phyloP scores from a whole-genome alignment of 2,797 vertebrate species.

The Moxostoma hubbsi region DNA sequence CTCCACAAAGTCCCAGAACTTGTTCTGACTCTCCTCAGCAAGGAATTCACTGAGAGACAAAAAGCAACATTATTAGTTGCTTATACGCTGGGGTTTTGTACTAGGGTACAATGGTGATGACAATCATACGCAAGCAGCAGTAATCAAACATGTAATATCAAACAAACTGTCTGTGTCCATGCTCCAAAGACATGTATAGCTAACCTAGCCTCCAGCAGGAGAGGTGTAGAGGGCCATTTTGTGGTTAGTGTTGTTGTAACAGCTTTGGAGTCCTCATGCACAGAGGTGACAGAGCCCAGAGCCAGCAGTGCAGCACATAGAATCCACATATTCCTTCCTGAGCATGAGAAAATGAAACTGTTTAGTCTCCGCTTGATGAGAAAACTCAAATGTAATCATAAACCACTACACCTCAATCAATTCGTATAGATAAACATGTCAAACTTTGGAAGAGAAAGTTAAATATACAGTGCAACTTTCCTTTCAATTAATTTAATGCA shows the following conservation, averaged over 20 bases:
- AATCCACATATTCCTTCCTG: slow-evolving; percentile 80
- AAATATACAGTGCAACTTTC: neutral
- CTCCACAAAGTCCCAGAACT: slow-evolving; percentile 96
- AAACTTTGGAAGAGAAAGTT: neutral
- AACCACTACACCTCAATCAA: neutral
- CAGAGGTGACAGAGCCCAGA: slow-evolving; percentile 74
- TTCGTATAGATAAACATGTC: neutral
- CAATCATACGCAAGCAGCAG: too few species aligned
- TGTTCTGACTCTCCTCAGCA: slow-evolving; percentile 93
- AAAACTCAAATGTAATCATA: neutral
- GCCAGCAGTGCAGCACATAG: slow-evolving; percentile 74
- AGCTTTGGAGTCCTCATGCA: slow-evolving; percentile 88
- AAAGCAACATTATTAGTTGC: neutral
- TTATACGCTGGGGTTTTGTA: too few species aligned
- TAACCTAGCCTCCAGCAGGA: slow-evolving; percentile 93
- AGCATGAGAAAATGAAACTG: slow-evolving; percentile 52
- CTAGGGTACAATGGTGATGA: neutral
- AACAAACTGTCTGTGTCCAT: too few species aligned
- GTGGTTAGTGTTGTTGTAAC: slow-evolving; percentile 92
- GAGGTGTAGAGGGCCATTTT: slow-evolving; percentile 92
- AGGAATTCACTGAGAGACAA: slow-evolving; percentile 88
- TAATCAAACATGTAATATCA: too few species aligned
- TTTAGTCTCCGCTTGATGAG: neutral
- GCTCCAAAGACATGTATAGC: neutral
- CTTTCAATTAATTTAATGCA: neutral